Conservation (phyloP, 2,797 vertebrate genomes). For the Melopsittacus undulatus region DNA sequence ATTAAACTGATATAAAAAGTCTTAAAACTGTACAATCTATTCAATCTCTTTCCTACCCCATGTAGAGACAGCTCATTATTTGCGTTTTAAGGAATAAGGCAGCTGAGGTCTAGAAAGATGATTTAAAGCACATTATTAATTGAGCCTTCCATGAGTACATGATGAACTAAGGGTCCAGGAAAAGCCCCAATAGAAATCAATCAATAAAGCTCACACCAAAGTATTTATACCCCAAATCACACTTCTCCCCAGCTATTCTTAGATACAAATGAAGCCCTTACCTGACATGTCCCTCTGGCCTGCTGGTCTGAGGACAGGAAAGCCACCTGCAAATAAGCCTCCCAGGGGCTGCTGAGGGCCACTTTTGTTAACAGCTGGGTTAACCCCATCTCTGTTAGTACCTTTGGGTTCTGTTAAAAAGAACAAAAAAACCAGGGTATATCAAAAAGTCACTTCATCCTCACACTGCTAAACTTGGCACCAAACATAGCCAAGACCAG, state of each 20-base stretch:
- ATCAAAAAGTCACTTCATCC: not conserved
- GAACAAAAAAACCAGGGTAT: fast-evolving
- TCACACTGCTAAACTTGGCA: not conserved
- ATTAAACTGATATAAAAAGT: not conserved
- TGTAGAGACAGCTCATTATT: not conserved
- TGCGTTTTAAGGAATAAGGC: not conserved
- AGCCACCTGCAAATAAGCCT: conserved; percentile 93
- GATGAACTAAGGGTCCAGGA: not conserved
- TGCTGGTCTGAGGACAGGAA: conserved; percentile 88
- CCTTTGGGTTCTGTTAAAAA: conserved; percentile 79
- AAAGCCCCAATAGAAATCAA: not conserved
- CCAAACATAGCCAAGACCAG: not conserved
- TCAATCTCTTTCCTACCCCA: not conserved
- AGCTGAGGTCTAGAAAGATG: not conserved
- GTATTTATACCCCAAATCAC: not conserved
- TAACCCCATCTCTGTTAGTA: conserved; percentile 73
- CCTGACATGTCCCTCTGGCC: conserved; percentile 88
- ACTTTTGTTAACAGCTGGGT: conserved; percentile 62
- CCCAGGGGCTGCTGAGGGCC: conserved; percentile 79
- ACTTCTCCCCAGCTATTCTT: not conserved
- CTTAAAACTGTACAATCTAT: not conserved
- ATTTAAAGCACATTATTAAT: not conserved
- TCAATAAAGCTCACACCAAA: not conserved
- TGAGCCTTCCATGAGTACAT: not conserved
- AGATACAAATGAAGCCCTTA: conserved; percentile 55